A percentile compares a stretch with the other conserved stretches of the same genome.
Conservation (phyloP, 2,888 invertebrate genomes). For the Drosophila emarginata region DNA sequence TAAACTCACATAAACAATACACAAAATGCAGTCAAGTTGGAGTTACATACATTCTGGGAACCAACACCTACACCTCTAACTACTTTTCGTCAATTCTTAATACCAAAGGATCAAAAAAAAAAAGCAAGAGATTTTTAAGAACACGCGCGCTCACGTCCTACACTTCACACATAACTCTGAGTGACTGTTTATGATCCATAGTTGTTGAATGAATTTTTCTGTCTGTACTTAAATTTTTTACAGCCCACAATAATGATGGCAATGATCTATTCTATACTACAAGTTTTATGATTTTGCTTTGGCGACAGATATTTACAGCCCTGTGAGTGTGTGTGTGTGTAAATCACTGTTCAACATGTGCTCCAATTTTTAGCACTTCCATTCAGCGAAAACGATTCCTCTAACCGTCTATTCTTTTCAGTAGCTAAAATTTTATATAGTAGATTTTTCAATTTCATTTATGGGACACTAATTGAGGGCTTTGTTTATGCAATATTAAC, state of each 20-base stretch:
- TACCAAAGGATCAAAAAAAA: too few relatives aligned
- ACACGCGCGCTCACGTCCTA: constrained; percentile 1
- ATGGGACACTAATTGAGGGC: constrained; percentile 64
- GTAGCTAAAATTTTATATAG: constrained; percentile 17
- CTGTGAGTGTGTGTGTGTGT: constrained; percentile 20
- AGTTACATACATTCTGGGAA: constrained; percentile 28
- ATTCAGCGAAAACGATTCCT: constrained; percentile 37
- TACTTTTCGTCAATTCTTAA: background rate
- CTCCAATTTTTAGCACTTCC: constrained; percentile 42
- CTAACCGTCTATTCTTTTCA: background rate
- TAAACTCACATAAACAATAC: constrained; percentile 40
- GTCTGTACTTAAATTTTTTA: constrained; percentile 56
- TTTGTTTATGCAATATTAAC: constrained; percentile 60
- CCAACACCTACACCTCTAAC: constrained; percentile 11
- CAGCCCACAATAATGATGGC: constrained; percentile 52
- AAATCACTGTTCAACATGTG: constrained; percentile 63
- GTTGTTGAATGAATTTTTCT: constrained; percentile 60
- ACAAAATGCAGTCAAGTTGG: background rate
- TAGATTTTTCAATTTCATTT: constrained; percentile 28
- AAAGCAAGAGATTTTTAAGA: constrained; percentile 17
- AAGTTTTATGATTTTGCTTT: constrained; percentile 42
- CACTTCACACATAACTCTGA: constrained; percentile 13
- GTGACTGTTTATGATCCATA: constrained; percentile 49
- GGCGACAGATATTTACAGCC: constrained; percentile 66
- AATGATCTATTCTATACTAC: constrained; percentile 29